Conservation (phyloP, 2,113 vertebrate species). For the Cranoglanis bouderius region DNA sequence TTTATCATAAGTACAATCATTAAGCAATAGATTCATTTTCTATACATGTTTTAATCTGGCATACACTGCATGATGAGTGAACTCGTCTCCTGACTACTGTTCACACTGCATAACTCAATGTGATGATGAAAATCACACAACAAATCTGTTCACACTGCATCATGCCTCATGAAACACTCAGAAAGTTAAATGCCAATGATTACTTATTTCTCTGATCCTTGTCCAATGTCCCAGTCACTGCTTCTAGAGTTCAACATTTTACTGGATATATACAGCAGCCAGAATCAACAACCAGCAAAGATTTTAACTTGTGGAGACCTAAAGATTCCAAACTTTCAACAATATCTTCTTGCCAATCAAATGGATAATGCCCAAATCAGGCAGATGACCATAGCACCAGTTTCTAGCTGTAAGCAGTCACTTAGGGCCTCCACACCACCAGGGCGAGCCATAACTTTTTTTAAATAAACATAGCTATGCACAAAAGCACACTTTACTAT, state of each 20-base stretch:
- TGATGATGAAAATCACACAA: background rate
- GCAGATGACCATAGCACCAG: too few species aligned
- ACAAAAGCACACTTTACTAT: too few species aligned
- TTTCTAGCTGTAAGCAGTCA: too few species aligned
- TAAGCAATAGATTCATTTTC: background rate
- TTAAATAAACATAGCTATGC: too few species aligned
- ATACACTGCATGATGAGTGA: background rate
- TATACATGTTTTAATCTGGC: background rate
- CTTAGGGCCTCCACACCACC: too few species aligned
- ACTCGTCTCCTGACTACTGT: background rate
- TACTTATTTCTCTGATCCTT: background rate
- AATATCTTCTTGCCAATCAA: background rate
- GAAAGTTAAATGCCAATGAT: background rate
- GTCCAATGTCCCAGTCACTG: background rate
- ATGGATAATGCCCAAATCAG: too few species aligned
- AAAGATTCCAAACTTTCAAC: background rate
- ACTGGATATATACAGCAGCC: background rate
- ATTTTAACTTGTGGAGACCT: background rate
- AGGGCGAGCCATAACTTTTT: too few species aligned
- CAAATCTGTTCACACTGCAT: background rate
- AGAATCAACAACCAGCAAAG: background rate
- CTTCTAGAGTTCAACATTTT: background rate
- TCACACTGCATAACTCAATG: background rate
- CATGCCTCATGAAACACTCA: background rate
- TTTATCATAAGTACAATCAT: background rate